Evolutionary conservation across 2,888 invertebrate species (phyloP).

Genomic region (Drosophila testacea): DNA sequence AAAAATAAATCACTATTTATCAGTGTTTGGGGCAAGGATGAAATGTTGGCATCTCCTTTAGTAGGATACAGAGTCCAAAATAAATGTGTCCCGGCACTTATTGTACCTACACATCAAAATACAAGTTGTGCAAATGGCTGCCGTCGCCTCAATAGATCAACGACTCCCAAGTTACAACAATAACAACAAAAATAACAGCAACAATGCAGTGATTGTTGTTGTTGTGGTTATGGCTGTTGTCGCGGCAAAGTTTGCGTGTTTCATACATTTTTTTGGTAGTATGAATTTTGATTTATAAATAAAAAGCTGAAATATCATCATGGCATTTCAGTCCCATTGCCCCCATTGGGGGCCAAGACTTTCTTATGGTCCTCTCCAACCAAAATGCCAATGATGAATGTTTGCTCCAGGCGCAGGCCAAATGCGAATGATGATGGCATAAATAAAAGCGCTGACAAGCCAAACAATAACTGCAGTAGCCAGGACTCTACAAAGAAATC

Average conservation of each 20-base stretch:
- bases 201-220: slow-evolving; percentile 21
- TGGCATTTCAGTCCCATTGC: slow-evolving; percentile 48
- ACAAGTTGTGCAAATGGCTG: slow-evolving; percentile 53
- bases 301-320: slow-evolving; percentile 70
- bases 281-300: slow-evolving; percentile 78
- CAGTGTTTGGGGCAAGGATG: slow-evolving; percentile 25
- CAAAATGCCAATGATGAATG: slow-evolving; percentile 68
- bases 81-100: slow-evolving; percentile 68
- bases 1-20: slow-evolving; percentile 37
- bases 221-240: slow-evolving; percentile 43
- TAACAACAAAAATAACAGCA: slow-evolving; percentile 23
- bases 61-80: slow-evolving; percentile 32
- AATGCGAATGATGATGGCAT: slow-evolving; percentile 60
- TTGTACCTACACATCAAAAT: slow-evolving; percentile 60
- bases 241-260: slow-evolving; percentile 75
- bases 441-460: slow-evolving; percentile 65
- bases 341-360: background rate
- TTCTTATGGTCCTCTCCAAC: slow-evolving; percentile 6
- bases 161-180: slow-evolving; percentile 52
- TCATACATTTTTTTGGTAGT: slow-evolving; percentile 43
- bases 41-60: slow-evolving; percentile 23
- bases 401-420: slow-evolving; percentile 68
- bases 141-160: slow-evolving; percentile 70
- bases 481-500: slow-evolving; percentile 13
- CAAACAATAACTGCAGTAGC: slow-evolving; percentile 42